Conservation (phyloP, 2,888 invertebrate species). For the Xanthorhoe spadicearia region DNA sequence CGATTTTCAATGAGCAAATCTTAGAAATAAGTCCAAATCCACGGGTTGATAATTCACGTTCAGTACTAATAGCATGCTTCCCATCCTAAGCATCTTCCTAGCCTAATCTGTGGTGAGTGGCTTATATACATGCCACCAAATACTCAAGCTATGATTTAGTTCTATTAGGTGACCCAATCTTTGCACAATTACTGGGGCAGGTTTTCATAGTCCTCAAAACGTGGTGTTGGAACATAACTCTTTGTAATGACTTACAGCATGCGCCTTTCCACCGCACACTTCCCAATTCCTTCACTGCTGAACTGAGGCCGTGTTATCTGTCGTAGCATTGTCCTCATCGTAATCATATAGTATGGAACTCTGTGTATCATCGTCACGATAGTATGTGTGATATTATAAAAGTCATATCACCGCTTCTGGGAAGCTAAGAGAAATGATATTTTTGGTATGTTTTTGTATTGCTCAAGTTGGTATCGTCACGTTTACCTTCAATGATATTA, state of each 20-base stretch:
- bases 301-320: slow-evolving; percentile 10
- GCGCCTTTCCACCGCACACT: slow-evolving; percentile 64
- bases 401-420: slow-evolving; percentile 78
- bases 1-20: not conserved
- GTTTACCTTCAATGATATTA: slow-evolving; percentile 60
- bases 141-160: slow-evolving; percentile 10
- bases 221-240: slow-evolving; percentile 66
- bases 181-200: slow-evolving; percentile 55
- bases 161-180: slow-evolving; percentile 43
- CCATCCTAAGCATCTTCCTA: slow-evolving; percentile 67
- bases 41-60: slow-evolving; percentile 54
- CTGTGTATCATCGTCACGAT: slow-evolving; percentile 45
- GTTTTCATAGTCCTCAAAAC: slow-evolving; percentile 44
- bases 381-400: slow-evolving; percentile 71
- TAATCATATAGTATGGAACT: slow-evolving; percentile 10
- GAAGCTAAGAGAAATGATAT: slow-evolving; percentile 69
- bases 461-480: slow-evolving; percentile 74
- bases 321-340: slow-evolving; percentile 36
- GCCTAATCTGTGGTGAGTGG: slow-evolving; percentile 59
- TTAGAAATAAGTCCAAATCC: slow-evolving; percentile 31
- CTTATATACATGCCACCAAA: slow-evolving; percentile 2
- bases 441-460: slow-evolving; percentile 80
- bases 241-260: slow-evolving; percentile 62
- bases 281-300: slow-evolving; percentile 60
- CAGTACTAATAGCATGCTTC: slow-evolving; percentile 68